Conservation (phyloP, 2,888 invertebrate species). For the Yponomeuta cagnagella region DNA sequence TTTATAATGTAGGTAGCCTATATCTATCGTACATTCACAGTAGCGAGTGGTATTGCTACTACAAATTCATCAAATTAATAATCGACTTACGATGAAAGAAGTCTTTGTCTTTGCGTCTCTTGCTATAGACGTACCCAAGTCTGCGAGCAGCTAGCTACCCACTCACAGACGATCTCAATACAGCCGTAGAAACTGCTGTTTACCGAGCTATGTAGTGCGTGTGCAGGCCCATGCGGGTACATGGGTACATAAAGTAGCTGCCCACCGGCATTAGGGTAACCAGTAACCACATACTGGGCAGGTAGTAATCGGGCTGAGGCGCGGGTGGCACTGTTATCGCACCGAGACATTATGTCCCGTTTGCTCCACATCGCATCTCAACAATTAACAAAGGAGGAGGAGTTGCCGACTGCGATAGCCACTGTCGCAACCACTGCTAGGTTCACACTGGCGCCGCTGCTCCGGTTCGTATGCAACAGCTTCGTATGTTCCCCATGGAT, state of each 20-base stretch:
- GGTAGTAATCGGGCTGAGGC: conserved; percentile 17
- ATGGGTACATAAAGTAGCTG: conserved; percentile 18
- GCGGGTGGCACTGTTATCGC: conserved; percentile 16
- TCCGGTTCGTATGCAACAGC: neutral
- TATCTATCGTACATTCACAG: too few relatives aligned
- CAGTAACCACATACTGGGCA: conserved; percentile 29
- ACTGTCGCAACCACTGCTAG: conserved; percentile 13
- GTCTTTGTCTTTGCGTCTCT: neutral
- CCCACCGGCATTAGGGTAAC: conserved; percentile 40
- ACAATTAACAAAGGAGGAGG: conserved; percentile 37
- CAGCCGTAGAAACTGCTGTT: conserved; percentile 4
- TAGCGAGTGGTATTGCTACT: too few relatives aligned
- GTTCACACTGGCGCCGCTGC: neutral
- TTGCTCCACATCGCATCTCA: conserved; percentile 52
- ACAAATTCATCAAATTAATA: too few relatives aligned
- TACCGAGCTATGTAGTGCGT: conserved; percentile 12
- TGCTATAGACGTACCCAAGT: neutral
- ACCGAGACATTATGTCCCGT: conserved; percentile 53
- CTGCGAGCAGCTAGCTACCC: neutral
- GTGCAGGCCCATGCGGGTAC: neutral
- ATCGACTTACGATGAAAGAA: too few relatives aligned
- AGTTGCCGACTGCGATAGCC: conserved; percentile 19
- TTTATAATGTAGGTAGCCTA: too few relatives aligned
- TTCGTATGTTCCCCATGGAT: too few relatives aligned
- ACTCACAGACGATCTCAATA: neutral